These are phyloP conservation scores for Didymodactylos carnosus DNA, from an alignment of 2,888 invertebrate genomes.

Conservation along the genomic window DNA sequence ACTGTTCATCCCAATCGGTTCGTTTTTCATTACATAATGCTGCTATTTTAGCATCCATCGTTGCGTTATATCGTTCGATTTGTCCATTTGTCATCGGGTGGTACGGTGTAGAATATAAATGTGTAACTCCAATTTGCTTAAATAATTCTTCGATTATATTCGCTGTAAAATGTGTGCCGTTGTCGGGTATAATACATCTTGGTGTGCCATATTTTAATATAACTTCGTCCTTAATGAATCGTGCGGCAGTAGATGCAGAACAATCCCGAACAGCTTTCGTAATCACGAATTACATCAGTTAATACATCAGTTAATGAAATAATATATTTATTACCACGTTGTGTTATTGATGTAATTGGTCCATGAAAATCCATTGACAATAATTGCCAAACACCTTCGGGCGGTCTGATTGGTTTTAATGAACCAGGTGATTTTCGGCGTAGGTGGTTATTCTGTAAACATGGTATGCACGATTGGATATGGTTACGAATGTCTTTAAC, in stretches of 20 bases:
- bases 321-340: not conserved
- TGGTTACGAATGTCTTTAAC: not conserved
- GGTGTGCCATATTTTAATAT: not conserved
- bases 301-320: not conserved
- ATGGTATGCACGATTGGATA: not conserved
- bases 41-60: not conserved
- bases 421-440: not conserved
- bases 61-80: not conserved
- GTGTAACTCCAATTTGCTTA: not conserved
- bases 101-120: not conserved
- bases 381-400: not conserved
- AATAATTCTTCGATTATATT: not conserved
- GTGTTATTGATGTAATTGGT: not conserved
- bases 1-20: not conserved
- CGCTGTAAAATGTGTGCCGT: not conserved
- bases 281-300: not conserved
- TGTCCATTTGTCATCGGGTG: not conserved
- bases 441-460: not conserved
- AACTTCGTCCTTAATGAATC: not conserved
- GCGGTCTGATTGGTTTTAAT: not conserved
- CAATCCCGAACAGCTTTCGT: not conserved
- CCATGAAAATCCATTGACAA: not conserved
- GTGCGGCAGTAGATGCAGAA: not conserved
- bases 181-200: not conserved
- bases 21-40: not conserved